Percentiles rank a stretch among this genome's conserved stretches.
Evolutionary conservation across 2,797 vertebrate genomes (phyloP).

Genomic region (Graptemys geographica): DNA sequence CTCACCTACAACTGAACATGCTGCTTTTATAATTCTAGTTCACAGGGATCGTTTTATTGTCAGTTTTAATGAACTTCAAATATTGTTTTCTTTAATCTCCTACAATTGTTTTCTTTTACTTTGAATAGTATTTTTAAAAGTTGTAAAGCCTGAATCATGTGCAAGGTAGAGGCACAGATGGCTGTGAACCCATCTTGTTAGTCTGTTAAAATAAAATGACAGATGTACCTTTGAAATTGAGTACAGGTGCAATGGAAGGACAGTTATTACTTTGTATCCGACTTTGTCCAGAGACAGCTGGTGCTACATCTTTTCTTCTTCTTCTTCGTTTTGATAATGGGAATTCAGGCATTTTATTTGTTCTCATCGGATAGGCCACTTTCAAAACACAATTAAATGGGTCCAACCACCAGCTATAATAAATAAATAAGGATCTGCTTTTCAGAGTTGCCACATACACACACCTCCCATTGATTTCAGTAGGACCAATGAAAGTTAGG

Average conservation of each 20-base stretch:
- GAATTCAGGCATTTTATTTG: slow-evolving; percentile 42
- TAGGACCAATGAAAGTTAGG: background rate
- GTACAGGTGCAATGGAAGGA: slow-evolving; percentile 63
- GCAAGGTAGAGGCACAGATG: slow-evolving; percentile 60
- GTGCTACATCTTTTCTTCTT: slow-evolving; percentile 5
- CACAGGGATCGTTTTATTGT: background rate
- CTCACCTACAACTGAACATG: background rate
- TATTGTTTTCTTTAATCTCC: slow-evolving; percentile 1
- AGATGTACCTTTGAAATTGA: slow-evolving; percentile 61
- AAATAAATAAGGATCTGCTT: slow-evolving; percentile 8
- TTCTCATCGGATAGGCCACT: slow-evolving; percentile 43
- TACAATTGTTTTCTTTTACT: slow-evolving; percentile 20
- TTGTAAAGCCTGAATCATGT: background rate
- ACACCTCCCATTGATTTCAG: background rate
- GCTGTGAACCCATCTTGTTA: slow-evolving; percentile 62
- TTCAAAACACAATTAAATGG: slow-evolving; percentile 51
- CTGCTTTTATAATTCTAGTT: background rate
- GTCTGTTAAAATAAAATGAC: slow-evolving; percentile 66
- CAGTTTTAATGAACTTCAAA: slow-evolving; percentile 39
- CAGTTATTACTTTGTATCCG: slow-evolving; percentile 64
- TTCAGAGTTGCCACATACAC: background rate
- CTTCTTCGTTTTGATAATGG: background rate
- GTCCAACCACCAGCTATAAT: slow-evolving; percentile 7
- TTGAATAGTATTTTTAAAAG: slow-evolving; percentile 16
- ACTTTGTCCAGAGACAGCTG: slow-evolving; percentile 63